phyloP scores from a whole-genome alignment of 2,888 invertebrate genomes.

The Orchesellides sinensis region DNA sequence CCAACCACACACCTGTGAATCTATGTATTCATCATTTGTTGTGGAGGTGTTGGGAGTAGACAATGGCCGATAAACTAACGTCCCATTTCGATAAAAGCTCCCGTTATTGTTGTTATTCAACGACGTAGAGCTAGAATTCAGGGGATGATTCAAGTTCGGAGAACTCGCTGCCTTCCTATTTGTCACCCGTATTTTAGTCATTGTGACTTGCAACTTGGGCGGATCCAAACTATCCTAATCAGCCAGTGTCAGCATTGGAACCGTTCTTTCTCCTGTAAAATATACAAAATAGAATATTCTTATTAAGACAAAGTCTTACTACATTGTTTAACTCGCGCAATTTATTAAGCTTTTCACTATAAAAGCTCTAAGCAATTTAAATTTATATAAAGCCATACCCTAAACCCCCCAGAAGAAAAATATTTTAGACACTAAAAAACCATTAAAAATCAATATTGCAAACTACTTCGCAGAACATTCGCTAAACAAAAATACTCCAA shows the following conservation, averaged over 20 bases:
- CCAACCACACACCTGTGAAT: constrained; percentile 69
- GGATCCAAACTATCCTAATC: background rate
- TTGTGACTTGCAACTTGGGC: constrained; percentile 1
- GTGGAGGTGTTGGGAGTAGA: constrained; percentile 11
- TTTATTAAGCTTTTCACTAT: no score
- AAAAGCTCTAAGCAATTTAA: no score
- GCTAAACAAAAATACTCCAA: no score
- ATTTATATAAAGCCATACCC: no score
- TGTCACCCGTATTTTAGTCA: constrained; percentile 49
- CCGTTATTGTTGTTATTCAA: constrained; percentile 37
- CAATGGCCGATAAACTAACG: constrained; percentile 27
- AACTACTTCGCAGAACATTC: no score
- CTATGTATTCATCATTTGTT: constrained; percentile 71
- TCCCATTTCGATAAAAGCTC: background rate
- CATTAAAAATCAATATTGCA: no score
- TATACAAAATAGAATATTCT: no score
- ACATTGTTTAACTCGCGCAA: no score
- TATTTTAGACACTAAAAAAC: no score
- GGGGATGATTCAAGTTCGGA: constrained; percentile 14
- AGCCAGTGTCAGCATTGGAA: background rate
- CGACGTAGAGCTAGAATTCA: constrained; percentile 7
- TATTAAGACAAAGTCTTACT: no score
- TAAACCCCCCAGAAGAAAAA: no score
- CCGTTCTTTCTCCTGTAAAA: background rate
- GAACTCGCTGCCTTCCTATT: constrained; percentile 30